Conservation (phyloP, 2,113 vertebrate species). For the Chaetops frenatus region DNA sequence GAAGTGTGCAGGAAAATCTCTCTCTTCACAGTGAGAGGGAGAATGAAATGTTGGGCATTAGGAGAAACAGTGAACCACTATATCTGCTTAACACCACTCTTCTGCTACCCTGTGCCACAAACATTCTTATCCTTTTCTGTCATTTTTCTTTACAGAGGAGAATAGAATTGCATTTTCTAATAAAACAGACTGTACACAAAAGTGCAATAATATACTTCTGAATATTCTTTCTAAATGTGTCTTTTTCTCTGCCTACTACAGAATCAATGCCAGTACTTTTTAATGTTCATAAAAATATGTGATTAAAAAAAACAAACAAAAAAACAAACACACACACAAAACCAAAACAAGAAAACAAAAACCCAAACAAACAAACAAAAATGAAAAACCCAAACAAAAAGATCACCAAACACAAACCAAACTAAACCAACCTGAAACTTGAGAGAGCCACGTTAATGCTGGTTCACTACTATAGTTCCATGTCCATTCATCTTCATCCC, state of each 20-base stretch:
- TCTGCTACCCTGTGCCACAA: neutral
- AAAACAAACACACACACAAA: neutral
- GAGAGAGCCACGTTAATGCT: neutral
- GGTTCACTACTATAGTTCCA: neutral
- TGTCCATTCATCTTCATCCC: neutral
- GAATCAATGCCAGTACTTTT: neutral
- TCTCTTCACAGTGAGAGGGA: neutral
- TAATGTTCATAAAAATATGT: neutral
- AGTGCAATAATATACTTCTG: neutral
- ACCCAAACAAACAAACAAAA: no score
- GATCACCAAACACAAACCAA: neutral
- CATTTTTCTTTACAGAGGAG: neutral
- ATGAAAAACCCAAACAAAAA: neutral
- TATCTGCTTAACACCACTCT: neutral
- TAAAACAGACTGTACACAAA: neutral
- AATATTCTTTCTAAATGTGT: neutral
- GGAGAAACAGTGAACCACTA: neutral
- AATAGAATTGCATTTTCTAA: neutral
- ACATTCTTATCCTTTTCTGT: neutral
- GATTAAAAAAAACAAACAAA: fast-evolving
- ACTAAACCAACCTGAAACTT: neutral
- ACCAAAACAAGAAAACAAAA: no score
- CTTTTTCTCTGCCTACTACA: neutral
- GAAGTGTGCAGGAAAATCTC: neutral
- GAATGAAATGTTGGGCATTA: neutral